Evolutionary conservation across 23 tunicate genomes (phyloP), one percentile per base, ranked within the genome.

Genomic region (Diplosoma virens): DNA sequence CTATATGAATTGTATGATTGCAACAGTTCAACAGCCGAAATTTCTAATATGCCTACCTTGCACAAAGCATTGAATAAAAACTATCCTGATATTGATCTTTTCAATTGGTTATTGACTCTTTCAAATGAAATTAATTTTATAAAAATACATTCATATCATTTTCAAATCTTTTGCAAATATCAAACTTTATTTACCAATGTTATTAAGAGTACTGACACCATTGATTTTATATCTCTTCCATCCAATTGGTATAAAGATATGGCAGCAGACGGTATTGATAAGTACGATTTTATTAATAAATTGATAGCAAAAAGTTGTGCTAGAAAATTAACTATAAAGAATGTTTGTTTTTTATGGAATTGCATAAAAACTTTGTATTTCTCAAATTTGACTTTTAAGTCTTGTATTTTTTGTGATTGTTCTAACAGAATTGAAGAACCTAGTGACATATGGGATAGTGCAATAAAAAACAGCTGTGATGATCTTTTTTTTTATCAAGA

Each of bases 391-490:
- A n/a, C n/a, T n/a, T n/a, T n/a, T n/a, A n/a, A n/a, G n/a, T n/a
- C n/a, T n/a, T n/a, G n/a, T n/a, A n/a, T n/a, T n/a, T n/a, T n/a
- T n/a, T n/a, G n/a, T n/a, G n/a, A n/a, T n/a, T n/a, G n/a, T n/a
- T n/a, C n/a, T n/a, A n/a, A n/a, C n/a, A n/a, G n/a, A n/a, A n/a
- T n/a, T n/a, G n/a, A n/a, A n/a, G n/a, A n/a, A n/a, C n/a, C n/a
- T n/a, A n/a, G n/a, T 56, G 69, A 61, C 69, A 27, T 61, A 4
- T 61, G 69, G 69, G 69, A 61, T 29, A 35, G 30, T 61, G 69
- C 69, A 7, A 7, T 41, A 41, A 14, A 9, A 7, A 41, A 7
- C 14, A 41, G 14, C 14, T 14, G 14, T 41, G 50, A 41, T 7
- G 50, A 41, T 7, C 14, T 41, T 14, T 7, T 41, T 41, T 41